Base-by-base conservation (phyloP, 2,888 invertebrate species). In the Mesopsocus fuscifrons region DNA sequence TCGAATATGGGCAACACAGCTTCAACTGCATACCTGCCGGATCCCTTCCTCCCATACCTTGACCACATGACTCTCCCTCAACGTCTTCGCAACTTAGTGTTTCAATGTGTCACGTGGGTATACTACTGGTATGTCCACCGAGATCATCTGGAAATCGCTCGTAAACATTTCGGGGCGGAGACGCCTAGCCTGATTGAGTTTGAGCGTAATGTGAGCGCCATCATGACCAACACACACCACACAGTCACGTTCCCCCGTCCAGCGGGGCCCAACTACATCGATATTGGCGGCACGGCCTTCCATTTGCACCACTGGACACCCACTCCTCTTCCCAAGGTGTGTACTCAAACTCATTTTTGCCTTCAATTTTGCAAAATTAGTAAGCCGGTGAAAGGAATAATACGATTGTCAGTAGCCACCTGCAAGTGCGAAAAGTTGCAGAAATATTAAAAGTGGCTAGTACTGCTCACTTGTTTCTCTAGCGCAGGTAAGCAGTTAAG, bases 1-100 rank as follows among this genome's bases (percentile, higher is more conserved):
- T 38, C 38, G 3, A 21, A 38, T 38, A 38, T 38, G 17, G 38
- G 38, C 18, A 38, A 38, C 18, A 17, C 38, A n/a, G 38, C 38
- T 3, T 17, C 18, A 5, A 20, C 38, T 16, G 17, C 38, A 4
- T 38, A 38, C 20, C 21, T 38, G 20, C 38, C 38, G 38, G 38
- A 38, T 38, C 16, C 38, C 18, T 38, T 38, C 11, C 11, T 38
- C n/a, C 38, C 38, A 5, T 38, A 20, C 20, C 20, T 38, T 16
- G 38, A 38, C 21, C 6, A 20, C 6, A 38, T 38, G 38, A 5
- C 18, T 4, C 20, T 38, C 20, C 20, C 13, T 16, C 20, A 38
- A 20, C 15, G 38, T 6, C 20, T 38, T 20, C 6, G 38, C 18
- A 20, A 16, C n/a, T 38, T 15, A 13, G 5, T 38, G 11, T 38